Evolutionary conservation across 2,113 vertebrate genomes (phyloP), one percentile per base, ranked within the genome.

Genomic region (Ibidorhyncha struthersii): DNA sequence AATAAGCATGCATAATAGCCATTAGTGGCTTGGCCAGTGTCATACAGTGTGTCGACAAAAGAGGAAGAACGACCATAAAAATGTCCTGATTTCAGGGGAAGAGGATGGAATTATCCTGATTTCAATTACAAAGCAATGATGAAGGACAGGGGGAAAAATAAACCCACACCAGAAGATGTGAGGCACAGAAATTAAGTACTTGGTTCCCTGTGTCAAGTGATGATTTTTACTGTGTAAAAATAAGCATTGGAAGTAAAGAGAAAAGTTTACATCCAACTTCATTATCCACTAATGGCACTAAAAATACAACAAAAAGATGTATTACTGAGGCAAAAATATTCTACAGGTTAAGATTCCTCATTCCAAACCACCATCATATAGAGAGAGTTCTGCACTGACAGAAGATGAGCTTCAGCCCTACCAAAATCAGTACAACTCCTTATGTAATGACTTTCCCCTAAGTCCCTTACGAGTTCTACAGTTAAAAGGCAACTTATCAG

Each of bases 1-100:
- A 45, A 6, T 1, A 53, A 21, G 26, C 9, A 34, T 1, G 8
- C 6, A 4, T 5, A 26, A 66, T 1, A 72, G 29, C 11, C 43
- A 22, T 36, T 53, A 43, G 2, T 7, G 49, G 15, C 49, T 90
- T 55, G 19, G 45, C 58, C 82, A 29, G 26, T 27, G 26, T 25
- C 25, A 59, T 5, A 21, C 13, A 36, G 41, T 8, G 22, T 5
- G 6, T 25, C 47, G 32, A 27, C 9, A 63, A 41, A 74, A 61
- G 25, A 61, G 22, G 19, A 72, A 47, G 5, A 74, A 58, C 17
- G 55, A 74, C 2, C 1, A 58, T 6, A 47, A 13, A 69, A 34
- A 49, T 32, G n/a, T 20, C 58, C 29, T 56, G 50, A 69, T 52
- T 82, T 55, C 65, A 59, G 81, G 26, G 32, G 77, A 72, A 86